These are phyloP conservation scores for Epizoanthus scotinus DNA, from an alignment of 92 coral and sea anemone species.

Conservation along the genomic window DNA sequence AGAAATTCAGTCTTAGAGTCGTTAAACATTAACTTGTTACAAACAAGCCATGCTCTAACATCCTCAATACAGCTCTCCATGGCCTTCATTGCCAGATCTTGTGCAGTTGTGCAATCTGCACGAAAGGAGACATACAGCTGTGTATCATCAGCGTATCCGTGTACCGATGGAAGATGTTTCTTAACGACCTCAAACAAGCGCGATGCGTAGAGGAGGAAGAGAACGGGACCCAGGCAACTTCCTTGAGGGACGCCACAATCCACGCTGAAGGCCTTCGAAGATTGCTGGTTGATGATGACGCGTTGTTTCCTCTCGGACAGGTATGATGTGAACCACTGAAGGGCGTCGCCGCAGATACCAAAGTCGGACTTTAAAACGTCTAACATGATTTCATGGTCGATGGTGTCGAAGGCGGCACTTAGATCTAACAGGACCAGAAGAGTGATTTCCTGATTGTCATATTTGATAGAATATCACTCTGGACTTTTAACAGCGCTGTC, in stretches of 20 bases:
- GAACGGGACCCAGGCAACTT: conserved; percentile 32
- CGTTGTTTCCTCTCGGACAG: conserved; percentile 40
- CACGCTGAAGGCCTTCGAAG: conserved; percentile 29
- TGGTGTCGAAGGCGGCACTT: conserved; percentile 32
- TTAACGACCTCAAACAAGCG: conserved; percentile 21
- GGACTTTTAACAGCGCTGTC: conserved; percentile 47
- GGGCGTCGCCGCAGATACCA: conserved; percentile 36
- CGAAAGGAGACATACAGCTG: conserved; percentile 28
- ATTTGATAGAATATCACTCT: conserved; percentile 42
- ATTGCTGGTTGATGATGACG: conserved; percentile 34
- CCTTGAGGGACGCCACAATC: conserved; percentile 34
- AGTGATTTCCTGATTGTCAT: conserved; percentile 37
- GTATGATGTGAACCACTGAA: conserved; percentile 43
- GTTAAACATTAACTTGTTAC: conserved; percentile 24
- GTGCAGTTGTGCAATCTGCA: conserved; percentile 14
- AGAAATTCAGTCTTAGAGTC: conserved; percentile 20
- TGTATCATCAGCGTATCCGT: conserved; percentile 35
- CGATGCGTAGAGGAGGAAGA: conserved; percentile 22
- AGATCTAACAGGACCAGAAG: conserved; percentile 33
- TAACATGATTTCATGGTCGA: conserved; percentile 16
- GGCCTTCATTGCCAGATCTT: conserved; percentile 23
- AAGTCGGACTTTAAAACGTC: conserved; percentile 15
- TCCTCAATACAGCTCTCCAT: conserved; percentile 27
- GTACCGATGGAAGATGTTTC: conserved; percentile 23
- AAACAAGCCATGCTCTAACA: conserved; percentile 34